Evolutionary conservation across 2,888 invertebrate genomes (phyloP), one percentile per base, ranked within the genome.

Genomic region (Tubiluchus corallicola): DNA sequence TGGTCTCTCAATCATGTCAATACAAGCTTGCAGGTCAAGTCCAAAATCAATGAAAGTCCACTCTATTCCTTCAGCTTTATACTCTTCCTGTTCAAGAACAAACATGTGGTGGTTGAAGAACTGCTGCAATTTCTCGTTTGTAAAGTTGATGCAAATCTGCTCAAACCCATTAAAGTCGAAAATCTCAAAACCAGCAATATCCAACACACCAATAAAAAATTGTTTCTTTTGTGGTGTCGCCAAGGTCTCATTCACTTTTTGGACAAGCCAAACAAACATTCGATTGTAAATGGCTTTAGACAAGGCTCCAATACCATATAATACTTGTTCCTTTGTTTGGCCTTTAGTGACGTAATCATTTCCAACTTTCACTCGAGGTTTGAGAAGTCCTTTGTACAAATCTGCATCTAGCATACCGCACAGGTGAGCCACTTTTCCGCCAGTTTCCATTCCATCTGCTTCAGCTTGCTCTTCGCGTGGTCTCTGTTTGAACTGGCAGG

Each of bases 401-500:
- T 83, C 87, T 51, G 72, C 71, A 64, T 77, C 74, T 61, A 92
- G 90, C 56, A 80, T 74, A 56, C 90, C 90, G 68, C 92, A 75
- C 55, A 94, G 74, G 69, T 82, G 87, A 58, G 87, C 83, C 49
- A 90, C 87, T 59, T 77, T 81, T 55, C 83, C 81, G 74, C 88
- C 94, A 29, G 9, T 29, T 69, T 77, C 84, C 51, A 77, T 82
- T 60, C 88, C 90, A 63, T 92, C 92, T 56, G 88, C 81, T 70
- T 94, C 92, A 71, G 92, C 92, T 74, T 98, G 98, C 71, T 98
- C 98, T 73, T 96, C 98, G 63, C 96, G 85, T 76, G 96, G 96
- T 71, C 96, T 84, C 74, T 98, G 98, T 72, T 98, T 99, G 84
- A 98, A 98, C 73, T 96, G 94, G 87, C 98, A 87, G 67, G 85